phyloP scores from a whole-genome alignment of 2,797 vertebrate genomes.

The Carapus acus region DNA sequence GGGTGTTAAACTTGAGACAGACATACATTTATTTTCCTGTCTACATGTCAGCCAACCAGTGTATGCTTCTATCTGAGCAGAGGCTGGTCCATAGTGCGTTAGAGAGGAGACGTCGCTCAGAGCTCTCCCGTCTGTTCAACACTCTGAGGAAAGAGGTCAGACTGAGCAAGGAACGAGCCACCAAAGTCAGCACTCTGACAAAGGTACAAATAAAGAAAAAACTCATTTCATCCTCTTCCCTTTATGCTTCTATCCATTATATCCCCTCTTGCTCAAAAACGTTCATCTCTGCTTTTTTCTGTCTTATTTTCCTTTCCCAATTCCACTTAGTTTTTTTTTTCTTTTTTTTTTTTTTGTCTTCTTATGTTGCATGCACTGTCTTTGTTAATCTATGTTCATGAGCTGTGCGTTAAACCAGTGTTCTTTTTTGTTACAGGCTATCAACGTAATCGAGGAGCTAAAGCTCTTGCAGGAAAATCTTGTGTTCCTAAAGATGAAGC shows the following conservation, averaged over 20 bases:
- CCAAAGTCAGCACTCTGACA: slow-evolving; percentile 32
- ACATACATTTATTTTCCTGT: too few relatives aligned
- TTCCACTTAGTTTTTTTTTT: too few relatives aligned
- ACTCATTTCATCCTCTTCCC: too few relatives aligned
- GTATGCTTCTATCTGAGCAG: not conserved
- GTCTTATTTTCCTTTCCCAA: too few relatives aligned
- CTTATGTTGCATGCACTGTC: not conserved
- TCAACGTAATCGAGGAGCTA: slow-evolving; percentile 40
- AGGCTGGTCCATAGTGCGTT: not conserved
- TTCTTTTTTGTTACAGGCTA: slow-evolving; percentile 41
- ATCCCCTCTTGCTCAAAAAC: too few relatives aligned
- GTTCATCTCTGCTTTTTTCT: too few relatives aligned
- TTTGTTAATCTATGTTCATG: not conserved
- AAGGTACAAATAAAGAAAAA: slow-evolving; percentile 24
- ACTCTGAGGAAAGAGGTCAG: slow-evolving; percentile 31
- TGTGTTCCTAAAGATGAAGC: slow-evolving; percentile 30
- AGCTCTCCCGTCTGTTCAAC: slow-evolving; percentile 4
- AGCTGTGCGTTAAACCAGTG: too few relatives aligned
- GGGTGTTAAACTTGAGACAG: too few relatives aligned
- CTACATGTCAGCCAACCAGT: not conserved
- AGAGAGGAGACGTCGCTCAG: slow-evolving; percentile 22
- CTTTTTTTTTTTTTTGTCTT: too few relatives aligned
- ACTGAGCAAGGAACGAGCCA: rapidly evolving
- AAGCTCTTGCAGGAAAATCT: not conserved
- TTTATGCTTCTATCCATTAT: too few relatives aligned